A percentile compares a stretch with the other conserved stretches of the same genome.
These are phyloP conservation scores for Bombus terrestris DNA, from an alignment of 1,140 invertebrate species.

Conservation along the genomic window DNA sequence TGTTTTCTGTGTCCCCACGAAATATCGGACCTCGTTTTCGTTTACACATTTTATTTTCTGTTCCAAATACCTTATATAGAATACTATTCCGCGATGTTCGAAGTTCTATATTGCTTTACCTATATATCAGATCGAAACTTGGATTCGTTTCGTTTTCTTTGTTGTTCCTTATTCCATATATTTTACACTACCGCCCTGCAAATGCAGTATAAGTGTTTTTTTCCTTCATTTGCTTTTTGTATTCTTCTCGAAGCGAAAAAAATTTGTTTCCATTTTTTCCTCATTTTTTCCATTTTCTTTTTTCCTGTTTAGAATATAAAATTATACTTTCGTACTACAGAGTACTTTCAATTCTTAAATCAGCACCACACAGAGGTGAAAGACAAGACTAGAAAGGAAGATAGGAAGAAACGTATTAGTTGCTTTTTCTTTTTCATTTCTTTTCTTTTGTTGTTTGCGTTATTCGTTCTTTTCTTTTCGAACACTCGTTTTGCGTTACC, in stretches of 20 bases:
- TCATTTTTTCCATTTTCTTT: background rate
- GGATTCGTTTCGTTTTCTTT: background rate
- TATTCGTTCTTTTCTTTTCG: background rate
- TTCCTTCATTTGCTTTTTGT: background rate
- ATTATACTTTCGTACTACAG: slow-evolving; percentile 42
- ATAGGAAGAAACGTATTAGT: slow-evolving; percentile 56
- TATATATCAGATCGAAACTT: slow-evolving; percentile 5
- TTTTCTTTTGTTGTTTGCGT: background rate
- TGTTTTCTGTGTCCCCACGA: slow-evolving; percentile 34
- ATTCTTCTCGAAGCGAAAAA: background rate
- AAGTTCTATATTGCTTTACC: slow-evolving; percentile 41
- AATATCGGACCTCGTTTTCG: slow-evolving; percentile 31
- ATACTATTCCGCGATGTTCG: slow-evolving; percentile 16
- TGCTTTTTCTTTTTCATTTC: slow-evolving; percentile 5
- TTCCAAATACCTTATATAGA: slow-evolving; percentile 36
- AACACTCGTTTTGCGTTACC: background rate
- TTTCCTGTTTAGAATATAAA: slow-evolving; percentile 30
- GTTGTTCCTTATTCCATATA: background rate
- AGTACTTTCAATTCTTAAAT: slow-evolving; percentile 56
- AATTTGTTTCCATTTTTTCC: background rate
- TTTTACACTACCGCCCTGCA: slow-evolving; percentile 30
- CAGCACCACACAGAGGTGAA: slow-evolving; percentile 64
- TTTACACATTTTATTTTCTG: slow-evolving; percentile 33
- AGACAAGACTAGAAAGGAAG: slow-evolving; percentile 67
- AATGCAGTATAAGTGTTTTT: background rate